Base-by-base conservation (phyloP, 2,797 vertebrate species). In the Cephalopachus bancanus region DNA sequence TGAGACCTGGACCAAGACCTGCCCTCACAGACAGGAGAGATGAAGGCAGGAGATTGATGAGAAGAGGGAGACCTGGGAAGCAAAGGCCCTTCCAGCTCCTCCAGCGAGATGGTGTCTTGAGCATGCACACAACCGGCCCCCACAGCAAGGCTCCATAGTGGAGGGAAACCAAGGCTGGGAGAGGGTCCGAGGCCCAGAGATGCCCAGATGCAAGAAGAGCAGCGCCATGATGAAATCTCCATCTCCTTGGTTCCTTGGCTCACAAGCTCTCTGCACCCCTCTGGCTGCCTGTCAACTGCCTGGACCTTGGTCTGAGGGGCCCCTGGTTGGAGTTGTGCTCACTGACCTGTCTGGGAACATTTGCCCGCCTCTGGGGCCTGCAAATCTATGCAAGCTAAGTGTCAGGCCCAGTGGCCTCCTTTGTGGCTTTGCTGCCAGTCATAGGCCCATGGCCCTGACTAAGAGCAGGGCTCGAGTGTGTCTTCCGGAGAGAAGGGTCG, bases 391-490 rank as follows among this genome's bases (percentile, higher is more conserved):
- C 90, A 96, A 67, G 97, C 98, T 98, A 98, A 98, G 98, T 98
- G 74, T 98, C 98, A 93, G 98, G 98, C 74, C 98, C 98, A 67
- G 96, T 75, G 83, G 96, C 88, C 95, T 98, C 98, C 97, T 98
- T 99, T 55, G 91, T 97, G 3, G 92, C 97, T 98, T 98, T 99
- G 85, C 99, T 99, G 49, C 99, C 99, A 95, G 98, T 59, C 95
- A 98, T 22, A 88, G 99, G 98, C 37, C 98, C 89, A 0, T 99
- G 99, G 78, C 99, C 99, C 96, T 99, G 99, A 97, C 99, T 99
- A 97, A 99, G 98, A 96, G 99, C 99, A 2, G 99, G 99, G 93
- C 99, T 99, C 3, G 99, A 99, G 97, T 99, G 99, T 2, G 99
- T 99, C 98, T 99, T 99, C 94, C 99, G 98, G 93, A 99, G 98